Conservation (phyloP, 2,888 invertebrate species). For the Leistus spinibarbis region DNA sequence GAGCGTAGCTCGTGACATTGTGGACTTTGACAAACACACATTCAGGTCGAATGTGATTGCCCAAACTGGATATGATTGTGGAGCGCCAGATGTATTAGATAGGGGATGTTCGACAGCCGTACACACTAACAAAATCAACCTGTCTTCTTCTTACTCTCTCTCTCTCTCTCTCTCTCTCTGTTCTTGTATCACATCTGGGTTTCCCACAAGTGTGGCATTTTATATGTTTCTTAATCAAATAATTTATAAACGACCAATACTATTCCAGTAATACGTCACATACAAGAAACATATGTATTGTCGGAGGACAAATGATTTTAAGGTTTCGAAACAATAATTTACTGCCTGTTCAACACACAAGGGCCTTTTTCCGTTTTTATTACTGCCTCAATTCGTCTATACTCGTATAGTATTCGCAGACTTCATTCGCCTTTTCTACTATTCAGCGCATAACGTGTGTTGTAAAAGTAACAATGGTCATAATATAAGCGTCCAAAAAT, state of each 20-base stretch:
- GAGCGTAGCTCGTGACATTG: neutral
- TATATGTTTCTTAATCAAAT: neutral
- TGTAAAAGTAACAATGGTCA: no score
- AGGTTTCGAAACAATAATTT: no score
- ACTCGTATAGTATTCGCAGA: no score
- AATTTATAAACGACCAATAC: neutral
- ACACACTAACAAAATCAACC: neutral
- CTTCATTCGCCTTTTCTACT: no score
- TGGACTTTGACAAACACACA: slow-evolving; percentile 6
- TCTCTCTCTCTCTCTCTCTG: neutral
- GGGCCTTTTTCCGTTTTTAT: no score
- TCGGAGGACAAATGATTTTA: no score
- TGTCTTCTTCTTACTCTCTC: neutral
- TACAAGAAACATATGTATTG: no score
- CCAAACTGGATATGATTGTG: slow-evolving; percentile 3
- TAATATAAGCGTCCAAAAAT: no score
- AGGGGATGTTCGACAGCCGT: neutral
- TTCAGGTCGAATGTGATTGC: slow-evolving; percentile 2
- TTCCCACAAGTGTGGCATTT: neutral
- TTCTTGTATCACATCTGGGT: neutral
- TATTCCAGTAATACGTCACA: neutral
- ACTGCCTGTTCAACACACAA: no score
- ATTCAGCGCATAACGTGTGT: no score
- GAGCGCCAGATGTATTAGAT: slow-evolving; percentile 6
- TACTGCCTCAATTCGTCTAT: no score